Base-by-base conservation (phyloP, 2,113 vertebrate genomes). In the Chaetops frenatus region DNA sequence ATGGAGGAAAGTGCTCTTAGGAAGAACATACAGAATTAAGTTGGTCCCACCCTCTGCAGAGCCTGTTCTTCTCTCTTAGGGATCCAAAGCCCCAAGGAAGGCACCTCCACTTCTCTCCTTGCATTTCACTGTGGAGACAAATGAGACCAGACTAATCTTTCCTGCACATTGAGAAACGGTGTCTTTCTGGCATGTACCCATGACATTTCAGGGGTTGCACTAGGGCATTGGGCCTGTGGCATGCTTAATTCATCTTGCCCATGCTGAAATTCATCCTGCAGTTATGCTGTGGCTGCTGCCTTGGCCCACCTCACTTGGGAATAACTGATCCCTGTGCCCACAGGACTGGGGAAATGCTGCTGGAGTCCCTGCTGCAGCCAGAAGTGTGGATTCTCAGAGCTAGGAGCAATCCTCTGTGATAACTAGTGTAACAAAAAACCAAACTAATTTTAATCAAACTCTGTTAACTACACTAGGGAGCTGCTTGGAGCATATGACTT, bases 201-300 rank as follows among this genome's bases (percentile, higher is more conserved):
- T 11, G 38, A 54, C 62, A 22, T 33, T 54, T 57, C 35, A 47
- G 35, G 21, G 19, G 7, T 6, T 54, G 27, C 1, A 5, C 9
- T 17, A 12, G 31, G 20, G n/a, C 72, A 62, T 2, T 21, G 19
- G 11, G 24, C 17, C 12, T 50, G 29, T 15, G 28, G 2, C 27
- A n/a, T 16, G 15, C 35, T 38, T 31, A 10, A 27, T 4, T 2
- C 56, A 53, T 24, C 50, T 69, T 77, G 82, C 23, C 61, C 36
- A 5, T 38, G 51, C 40, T 33, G 22, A 69, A 86, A 73, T 67
- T 62, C 11, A 2, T 51, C 57, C 64, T 61, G 23, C 2, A 6
- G 7, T 42, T 51, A 15, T 0, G 0, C 10, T 38, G 31, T 23
- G 24, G 11, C 45, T 69, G 50, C 61, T 40, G 13, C 24, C 53